phyloP scores from a whole-genome alignment of 2,888 invertebrate genomes.

The Eupeodes latifasciatus region DNA sequence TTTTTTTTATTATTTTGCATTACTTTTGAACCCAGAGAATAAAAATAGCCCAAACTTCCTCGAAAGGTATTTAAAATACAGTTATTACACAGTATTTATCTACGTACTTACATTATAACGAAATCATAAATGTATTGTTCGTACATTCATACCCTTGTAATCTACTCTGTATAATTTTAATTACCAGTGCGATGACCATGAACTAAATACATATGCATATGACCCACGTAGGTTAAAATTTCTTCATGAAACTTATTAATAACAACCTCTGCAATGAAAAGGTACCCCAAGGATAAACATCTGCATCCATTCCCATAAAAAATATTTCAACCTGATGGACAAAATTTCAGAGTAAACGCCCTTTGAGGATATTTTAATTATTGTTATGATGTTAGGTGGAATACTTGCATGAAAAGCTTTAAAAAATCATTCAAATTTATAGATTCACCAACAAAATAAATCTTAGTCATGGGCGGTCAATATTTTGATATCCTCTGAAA shows the following conservation, averaged over 20 bases:
- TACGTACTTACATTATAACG: background rate
- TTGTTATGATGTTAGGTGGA: background rate
- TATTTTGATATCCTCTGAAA: constrained; percentile 35
- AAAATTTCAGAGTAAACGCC: background rate
- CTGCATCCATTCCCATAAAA: constrained; percentile 27
- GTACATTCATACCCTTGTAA: background rate
- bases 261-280: background rate
- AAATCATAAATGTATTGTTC: background rate
- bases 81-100: too few species aligned
- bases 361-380: background rate
- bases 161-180: background rate
- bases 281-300: constrained; percentile 22
- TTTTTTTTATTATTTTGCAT: too few species aligned
- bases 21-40: too few species aligned
- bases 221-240: constrained; percentile 6
- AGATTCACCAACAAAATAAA: background rate
- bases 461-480: constrained; percentile 9
- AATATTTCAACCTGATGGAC: background rate
- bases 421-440: background rate
- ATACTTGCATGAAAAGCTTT: background rate
- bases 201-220: constrained; percentile 1
- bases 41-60: too few species aligned
- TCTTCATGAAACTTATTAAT: constrained; percentile 28
- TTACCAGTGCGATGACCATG: constrained; percentile 13
- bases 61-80: too few species aligned